A percentile compares a stretch with the other conserved stretches of the same genome.
Conservation (phyloP, 2,797 vertebrate genomes). For the Coregonus suidteri region DNA sequence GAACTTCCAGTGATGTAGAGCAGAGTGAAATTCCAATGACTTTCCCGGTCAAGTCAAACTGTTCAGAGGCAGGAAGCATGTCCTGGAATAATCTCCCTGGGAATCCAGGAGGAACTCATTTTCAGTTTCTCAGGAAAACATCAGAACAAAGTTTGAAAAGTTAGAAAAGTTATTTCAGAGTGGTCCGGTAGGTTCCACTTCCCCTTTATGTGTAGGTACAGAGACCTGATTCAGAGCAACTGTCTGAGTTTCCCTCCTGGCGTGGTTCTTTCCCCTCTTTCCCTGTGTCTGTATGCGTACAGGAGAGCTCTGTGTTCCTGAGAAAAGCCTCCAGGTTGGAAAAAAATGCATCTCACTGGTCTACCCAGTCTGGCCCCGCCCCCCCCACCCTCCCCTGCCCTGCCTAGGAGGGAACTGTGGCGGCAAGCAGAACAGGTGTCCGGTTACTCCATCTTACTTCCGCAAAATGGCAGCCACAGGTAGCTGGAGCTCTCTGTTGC, state of each 20-base stretch:
- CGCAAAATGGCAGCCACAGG: conserved; percentile 54
- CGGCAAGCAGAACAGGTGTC: conserved; percentile 80
- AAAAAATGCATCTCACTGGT: conserved; percentile 83
- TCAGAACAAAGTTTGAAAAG: conserved; percentile 20
- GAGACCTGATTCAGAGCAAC: conserved; percentile 34
- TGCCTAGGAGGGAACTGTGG: conserved; percentile 65
- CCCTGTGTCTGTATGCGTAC: conserved; percentile 45
- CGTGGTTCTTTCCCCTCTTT: conserved; percentile 26
- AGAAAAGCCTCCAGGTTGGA: conserved; percentile 70
- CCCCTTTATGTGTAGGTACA: conserved; percentile 20
- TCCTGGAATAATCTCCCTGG: conserved; percentile 64
- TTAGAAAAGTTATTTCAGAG: conserved; percentile 11
- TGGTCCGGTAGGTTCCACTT: conserved; percentile 41
- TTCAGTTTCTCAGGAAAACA: conserved; percentile 51
- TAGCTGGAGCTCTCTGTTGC: conserved; percentile 34
- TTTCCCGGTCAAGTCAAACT: conserved; percentile 46
- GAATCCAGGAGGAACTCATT: conserved; percentile 57
- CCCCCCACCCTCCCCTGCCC: conserved; percentile 60
- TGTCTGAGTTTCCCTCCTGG: conserved; percentile 18
- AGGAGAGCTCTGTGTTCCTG: conserved; percentile 52
- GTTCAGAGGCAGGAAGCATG: conserved; percentile 55
- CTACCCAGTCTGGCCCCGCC: conserved; percentile 71
- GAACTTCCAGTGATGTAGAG: conserved; percentile 22
- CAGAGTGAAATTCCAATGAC: conserved; percentile 40
- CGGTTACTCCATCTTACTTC: conserved; percentile 79